Evolutionary conservation across 2,113 vertebrate genomes (phyloP).

Genomic region (Calyptomena viridis): DNA sequence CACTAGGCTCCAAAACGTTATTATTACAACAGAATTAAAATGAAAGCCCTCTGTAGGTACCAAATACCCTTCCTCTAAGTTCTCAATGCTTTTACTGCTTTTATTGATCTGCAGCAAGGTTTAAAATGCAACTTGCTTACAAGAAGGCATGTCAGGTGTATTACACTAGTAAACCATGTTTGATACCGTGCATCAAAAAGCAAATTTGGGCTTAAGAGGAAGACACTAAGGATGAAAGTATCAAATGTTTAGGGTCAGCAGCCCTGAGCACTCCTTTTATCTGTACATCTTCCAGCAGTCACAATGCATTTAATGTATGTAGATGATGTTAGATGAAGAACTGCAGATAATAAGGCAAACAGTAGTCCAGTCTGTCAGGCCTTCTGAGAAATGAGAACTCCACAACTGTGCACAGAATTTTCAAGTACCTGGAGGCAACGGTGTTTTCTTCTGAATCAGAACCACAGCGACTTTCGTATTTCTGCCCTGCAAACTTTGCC

Average conservation of each 20-base stretch:
- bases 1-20: neutral
- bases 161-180: neutral
- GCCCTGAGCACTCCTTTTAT: neutral
- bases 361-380: neutral
- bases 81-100: neutral
- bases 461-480: conserved; percentile 98
- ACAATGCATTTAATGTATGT: neutral
- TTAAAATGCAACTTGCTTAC: neutral
- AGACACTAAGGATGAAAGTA: neutral
- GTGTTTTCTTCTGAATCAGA: conserved; percentile 98
- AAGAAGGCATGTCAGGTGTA: accelerated
- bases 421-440: conserved; percentile 91
- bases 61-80: neutral
- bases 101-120: neutral
- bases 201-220: neutral
- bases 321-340: neutral
- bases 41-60: neutral
- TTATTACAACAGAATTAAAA: neutral
- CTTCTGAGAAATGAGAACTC: neutral
- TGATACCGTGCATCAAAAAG: neutral
- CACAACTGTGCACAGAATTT: neutral
- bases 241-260: neutral
- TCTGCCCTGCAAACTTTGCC: conserved; percentile 95
- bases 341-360: neutral
- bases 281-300: neutral